Conservation (phyloP, 1,140 invertebrate species). For the Globodera ellingtonae region DNA sequence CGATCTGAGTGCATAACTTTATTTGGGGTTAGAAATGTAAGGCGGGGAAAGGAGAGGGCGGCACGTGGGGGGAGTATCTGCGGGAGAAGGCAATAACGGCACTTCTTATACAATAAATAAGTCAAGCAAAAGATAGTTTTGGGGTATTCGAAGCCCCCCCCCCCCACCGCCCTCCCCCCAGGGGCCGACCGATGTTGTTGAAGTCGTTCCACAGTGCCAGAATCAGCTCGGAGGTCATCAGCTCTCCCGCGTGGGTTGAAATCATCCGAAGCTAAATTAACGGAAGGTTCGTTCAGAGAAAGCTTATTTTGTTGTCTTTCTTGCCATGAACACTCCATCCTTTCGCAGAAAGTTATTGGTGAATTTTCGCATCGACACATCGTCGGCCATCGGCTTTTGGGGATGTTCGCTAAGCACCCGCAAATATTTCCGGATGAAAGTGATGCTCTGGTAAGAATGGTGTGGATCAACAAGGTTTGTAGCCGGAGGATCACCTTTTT, state of each 20-base stretch:
- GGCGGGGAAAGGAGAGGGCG: too few species aligned
- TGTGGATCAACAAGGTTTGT: neutral
- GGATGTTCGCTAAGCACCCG: conserved; percentile 64
- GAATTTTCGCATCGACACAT: conserved; percentile 62
- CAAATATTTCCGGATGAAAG: conserved; percentile 64
- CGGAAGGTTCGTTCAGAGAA: neutral
- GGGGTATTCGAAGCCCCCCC: conserved; percentile 7
- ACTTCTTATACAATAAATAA: too few species aligned
- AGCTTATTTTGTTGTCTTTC: neutral
- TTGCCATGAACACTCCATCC: conserved; percentile 63
- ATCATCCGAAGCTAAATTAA: conserved; percentile 43
- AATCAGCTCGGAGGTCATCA: conserved; percentile 64
- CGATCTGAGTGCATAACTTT: neutral
- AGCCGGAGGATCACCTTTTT: conserved; percentile 50
- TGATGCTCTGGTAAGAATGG: conserved; percentile 51
- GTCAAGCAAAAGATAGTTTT: neutral
- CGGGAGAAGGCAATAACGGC: too few species aligned
- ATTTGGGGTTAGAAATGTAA: neutral
- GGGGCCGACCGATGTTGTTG: conserved; percentile 61
- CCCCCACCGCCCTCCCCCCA: neutral
- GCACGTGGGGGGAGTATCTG: too few species aligned
- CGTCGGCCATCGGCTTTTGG: conserved; percentile 61
- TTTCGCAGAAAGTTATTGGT: conserved; percentile 64
- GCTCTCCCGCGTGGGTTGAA: conserved; percentile 62
- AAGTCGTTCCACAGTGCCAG: conserved; percentile 65